Base-by-base conservation (phyloP, 2,888 invertebrate genomes). In the Lymantria monacha region DNA sequence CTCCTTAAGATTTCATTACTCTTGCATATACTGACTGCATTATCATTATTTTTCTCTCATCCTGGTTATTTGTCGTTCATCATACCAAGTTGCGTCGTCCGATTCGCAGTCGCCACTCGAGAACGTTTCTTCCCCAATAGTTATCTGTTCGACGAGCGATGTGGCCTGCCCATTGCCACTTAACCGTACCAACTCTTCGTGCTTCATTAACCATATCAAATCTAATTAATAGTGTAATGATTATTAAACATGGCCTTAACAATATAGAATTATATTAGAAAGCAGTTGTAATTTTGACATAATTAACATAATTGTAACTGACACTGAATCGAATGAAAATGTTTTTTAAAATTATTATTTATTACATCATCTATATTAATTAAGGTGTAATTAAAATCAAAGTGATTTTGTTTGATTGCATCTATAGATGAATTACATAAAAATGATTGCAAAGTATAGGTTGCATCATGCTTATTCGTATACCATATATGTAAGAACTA, bases 281-380 rank as follows among this genome's bases (percentile, higher is more conserved):
- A 64, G 63, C 64, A 48, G 40, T n/a, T n/a, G 51, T 57, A 59
- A 62, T 62, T 48, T 57, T 62, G 36, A 53, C 44, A 53, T 62
- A 56, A 51, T 48, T 45, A 51, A 48, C 48, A 15, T 59, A 62
- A 66, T 60, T 54, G 43, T n/a, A 43, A 55, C 33, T 55, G 66
- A 55, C 64, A 64, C 59, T 66, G 63, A 66, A 63, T 63, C 11
- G 45, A 1, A 13, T 42, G n/a, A 46, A 45, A 51, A 54, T 51
- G 55, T 37, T 40, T 30, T n/a, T 31, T 30, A 47, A 38, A 13
- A 15, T 36, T 46, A 42, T 38, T 33, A 47, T 49, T 38, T 33
- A 47, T 49, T 49, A 49, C 49, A 46, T 42, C 15, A 49, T 53
- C 45, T 12, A 38, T 12, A 33, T 22, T 46, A 43, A 49, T 41